phyloP scores from a whole-genome alignment of 2,113 vertebrate genomes.

The Solea senegalensis region DNA sequence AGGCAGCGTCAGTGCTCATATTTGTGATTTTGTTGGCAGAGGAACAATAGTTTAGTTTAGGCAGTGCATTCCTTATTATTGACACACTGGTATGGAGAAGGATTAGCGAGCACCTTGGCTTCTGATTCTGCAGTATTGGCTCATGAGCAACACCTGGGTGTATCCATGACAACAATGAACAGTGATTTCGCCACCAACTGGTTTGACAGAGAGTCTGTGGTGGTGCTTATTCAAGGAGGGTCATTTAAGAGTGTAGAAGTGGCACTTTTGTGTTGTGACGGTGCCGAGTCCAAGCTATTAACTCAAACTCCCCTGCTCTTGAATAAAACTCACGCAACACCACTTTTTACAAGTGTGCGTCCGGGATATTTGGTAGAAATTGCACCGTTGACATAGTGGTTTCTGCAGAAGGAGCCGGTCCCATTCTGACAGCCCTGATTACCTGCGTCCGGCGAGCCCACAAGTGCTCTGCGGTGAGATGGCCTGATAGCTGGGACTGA shows the following conservation, averaged over 20 bases:
- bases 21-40: constrained; percentile 73
- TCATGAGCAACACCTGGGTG: constrained; percentile 79
- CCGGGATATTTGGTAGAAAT: constrained; percentile 4
- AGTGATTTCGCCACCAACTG: constrained; percentile 81
- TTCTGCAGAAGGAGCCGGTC: constrained; percentile 45
- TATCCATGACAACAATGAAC: constrained; percentile 78
- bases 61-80: constrained; percentile 74
- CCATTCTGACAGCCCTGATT: constrained; percentile 56
- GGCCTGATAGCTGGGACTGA: constrained; percentile 60
- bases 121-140: constrained; percentile 53
- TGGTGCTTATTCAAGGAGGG: constrained; percentile 54
- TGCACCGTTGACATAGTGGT: constrained; percentile 13
- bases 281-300: neutral
- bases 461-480: constrained; percentile 63
- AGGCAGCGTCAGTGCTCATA: constrained; percentile 62
- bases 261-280: constrained; percentile 31
- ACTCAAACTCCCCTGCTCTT: neutral
- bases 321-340: neutral
- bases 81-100: constrained; percentile 71
- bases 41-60: constrained; percentile 75
- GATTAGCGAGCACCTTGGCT: constrained; percentile 74
- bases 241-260: constrained; percentile 26
- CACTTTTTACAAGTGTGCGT: neutral
- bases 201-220: constrained; percentile 84
- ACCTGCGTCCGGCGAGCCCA: constrained; percentile 52